These are phyloP conservation scores for Lichenostomus cassidix DNA, from an alignment of 2,113 vertebrate genomes.

Conservation along the genomic window DNA sequence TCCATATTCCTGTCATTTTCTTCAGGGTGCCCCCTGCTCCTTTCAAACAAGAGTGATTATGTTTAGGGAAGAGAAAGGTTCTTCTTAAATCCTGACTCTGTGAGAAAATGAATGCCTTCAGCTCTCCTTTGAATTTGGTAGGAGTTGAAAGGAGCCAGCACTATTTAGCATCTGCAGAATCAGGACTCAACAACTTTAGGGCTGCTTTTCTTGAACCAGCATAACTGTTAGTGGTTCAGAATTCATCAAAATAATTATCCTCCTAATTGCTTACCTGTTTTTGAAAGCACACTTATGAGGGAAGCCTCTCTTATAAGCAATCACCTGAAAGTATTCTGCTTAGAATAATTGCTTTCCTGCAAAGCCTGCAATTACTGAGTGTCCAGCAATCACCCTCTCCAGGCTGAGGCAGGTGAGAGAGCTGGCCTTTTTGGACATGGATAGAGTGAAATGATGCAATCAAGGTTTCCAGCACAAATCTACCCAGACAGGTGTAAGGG, in stretches of 20 bases:
- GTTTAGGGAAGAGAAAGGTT: background rate
- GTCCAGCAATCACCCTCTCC: background rate
- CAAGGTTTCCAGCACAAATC: background rate
- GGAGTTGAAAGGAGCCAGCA: background rate
- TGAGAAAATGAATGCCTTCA: background rate
- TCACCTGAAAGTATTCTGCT: constrained; percentile 10
- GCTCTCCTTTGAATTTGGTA: background rate
- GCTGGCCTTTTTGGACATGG: background rate
- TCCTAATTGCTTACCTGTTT: constrained; percentile 37
- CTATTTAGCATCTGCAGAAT: background rate
- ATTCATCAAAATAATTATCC: constrained; percentile 48
- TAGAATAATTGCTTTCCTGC: constrained; percentile 34
- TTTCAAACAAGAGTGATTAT: background rate
- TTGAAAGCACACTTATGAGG: constrained; percentile 8
- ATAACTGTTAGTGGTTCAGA: background rate
- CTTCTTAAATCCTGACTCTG: background rate
- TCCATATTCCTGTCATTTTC: background rate
- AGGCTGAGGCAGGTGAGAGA: background rate
- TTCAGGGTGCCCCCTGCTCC: background rate
- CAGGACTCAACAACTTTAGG: background rate
- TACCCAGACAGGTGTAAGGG: background rate
- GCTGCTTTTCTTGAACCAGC: background rate
- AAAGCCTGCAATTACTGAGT: background rate
- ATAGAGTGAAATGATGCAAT: background rate
- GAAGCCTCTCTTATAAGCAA: constrained; percentile 27